Evolutionary conservation across 2,797 vertebrate species (phyloP).

Genomic region (Lycodopsis pacificus): DNA sequence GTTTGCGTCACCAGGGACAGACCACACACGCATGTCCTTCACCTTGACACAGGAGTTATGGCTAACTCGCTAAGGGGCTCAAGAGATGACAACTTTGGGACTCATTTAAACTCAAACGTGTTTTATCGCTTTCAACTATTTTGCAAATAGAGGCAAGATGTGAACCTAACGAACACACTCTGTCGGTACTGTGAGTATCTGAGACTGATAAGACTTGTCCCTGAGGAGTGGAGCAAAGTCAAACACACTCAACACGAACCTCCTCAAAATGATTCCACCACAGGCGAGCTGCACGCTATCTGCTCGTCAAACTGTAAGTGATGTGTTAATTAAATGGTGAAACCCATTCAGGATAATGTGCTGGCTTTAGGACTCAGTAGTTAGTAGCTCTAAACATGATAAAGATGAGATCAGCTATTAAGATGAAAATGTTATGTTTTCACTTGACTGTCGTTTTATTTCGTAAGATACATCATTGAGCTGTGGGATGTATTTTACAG

Average conservation of each 20-base stretch:
- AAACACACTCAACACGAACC: constrained; percentile 24
- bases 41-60: constrained; percentile 44
- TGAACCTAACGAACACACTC: constrained; percentile 22
- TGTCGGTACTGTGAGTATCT: constrained; percentile 51
- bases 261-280: constrained; percentile 16
- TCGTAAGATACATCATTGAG: neutral
- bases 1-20: constrained; percentile 41
- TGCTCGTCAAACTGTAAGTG: constrained; percentile 19
- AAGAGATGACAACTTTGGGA: neutral
- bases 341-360: constrained; percentile 11
- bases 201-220: constrained; percentile 61
- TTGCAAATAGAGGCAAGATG: constrained; percentile 16
- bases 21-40: constrained; percentile 8
- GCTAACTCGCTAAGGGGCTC: neutral
- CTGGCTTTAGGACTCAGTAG: constrained; percentile 24
- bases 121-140: constrained; percentile 14
- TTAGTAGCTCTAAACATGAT: constrained; percentile 30
- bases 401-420: constrained; percentile 17
- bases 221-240: constrained; percentile 56
- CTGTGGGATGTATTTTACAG: neutral
- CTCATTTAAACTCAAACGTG: neutral
- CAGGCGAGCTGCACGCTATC: constrained; percentile 13
- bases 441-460: neutral
- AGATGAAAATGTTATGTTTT: constrained; percentile 15
- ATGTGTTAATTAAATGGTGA: constrained; percentile 30